Base-by-base conservation (phyloP, 2,888 invertebrate species). In the Rhamnusium bicolor region DNA sequence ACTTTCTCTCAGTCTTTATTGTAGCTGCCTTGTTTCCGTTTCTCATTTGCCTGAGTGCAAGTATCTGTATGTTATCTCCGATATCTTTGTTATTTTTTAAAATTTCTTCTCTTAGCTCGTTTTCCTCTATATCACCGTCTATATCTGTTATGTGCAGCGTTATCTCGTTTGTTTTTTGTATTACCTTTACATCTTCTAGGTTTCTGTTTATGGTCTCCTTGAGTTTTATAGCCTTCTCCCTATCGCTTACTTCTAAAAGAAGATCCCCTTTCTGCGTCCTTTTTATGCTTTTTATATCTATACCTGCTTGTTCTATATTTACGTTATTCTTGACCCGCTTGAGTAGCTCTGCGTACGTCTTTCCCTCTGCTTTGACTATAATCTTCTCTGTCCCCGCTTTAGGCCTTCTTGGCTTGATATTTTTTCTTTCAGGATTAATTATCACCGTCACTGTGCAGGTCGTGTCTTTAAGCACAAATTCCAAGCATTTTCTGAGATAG, bases 291-390 rank as follows among this genome's bases (percentile, higher is more conserved):
- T 58, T 71, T 0, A 71, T 32, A 4, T 58, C 53, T 14, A 67
- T 47, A 0, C 67, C 60, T 8, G 29, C 32, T 14, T 49, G 29
- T 18, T 47, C 18, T n/a, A n/a, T n/a, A n/a, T n/a, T n/a, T n/a
- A n/a, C n/a, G n/a, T n/a, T n/a, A n/a, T n/a, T n/a, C n/a, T n/a
- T n/a, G n/a, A n/a, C n/a, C n/a, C n/a, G n/a, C 6, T 66, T 71
- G 1, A 71, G 56, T 1, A 71, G 47, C 8, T 71, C 66, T 58
- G n/a, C n/a, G n/a, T n/a, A n/a, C n/a, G n/a, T n/a, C n/a, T n/a
- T n/a, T n/a, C n/a, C n/a, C n/a, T n/a, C 60, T 47, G 56, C 56
- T 53, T 60, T 67, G 0, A 66, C 51, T 2, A 27, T 56, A 16
- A 71, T 51, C 19, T 40, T 69, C 1, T 27, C 49, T 14, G 16